Evolutionary conservation across 2,113 vertebrate species (phyloP), one percentile per base, ranked within the genome.

Genomic region (Psammodynastes pulverulentus): DNA sequence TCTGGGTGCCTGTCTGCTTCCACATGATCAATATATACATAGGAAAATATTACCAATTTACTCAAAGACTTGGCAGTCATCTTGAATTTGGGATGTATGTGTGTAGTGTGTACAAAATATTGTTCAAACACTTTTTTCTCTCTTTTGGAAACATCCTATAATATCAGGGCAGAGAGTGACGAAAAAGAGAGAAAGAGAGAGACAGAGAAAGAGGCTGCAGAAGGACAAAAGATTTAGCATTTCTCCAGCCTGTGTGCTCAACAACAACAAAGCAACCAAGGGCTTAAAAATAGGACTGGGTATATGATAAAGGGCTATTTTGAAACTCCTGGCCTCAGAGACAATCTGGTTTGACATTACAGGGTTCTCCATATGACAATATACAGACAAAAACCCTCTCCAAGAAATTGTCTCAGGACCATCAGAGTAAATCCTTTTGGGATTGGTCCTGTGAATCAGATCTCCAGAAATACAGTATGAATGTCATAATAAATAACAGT

Each of bases 231-330:
- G 72, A 85, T 58, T 62, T 84, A 89, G 87, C 84, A 84, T n/a
- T 86, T 52, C 87, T 23, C 19, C 58, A 53, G 49, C 10, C 15
- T 88, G 86, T 84, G 56, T 39, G 34, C 67, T 85, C 45, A 23
- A 48, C 51, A 43, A 72, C 87, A 89, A 84, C 72, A 85, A 58
- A 89, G 51, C 52, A 89, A 43, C 89, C 43, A 53, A 84, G 29
- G 67, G 21, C 39, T 89, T 92, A 89, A 89, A 92, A 89, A 56
- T 84, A 89, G 87, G 72, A 84, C 87, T 51, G 52, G 9, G 45
- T 49, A 49, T 9, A 48, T 56, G 72, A 92, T 84, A 85, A 84
- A 89, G 89, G 52, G 17, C 52, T 85, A 58, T 85, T 56, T 56
- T 56, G 29, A 87, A 87, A 91, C 84, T 52, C 56, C 45, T 67